Conservation (phyloP, 2,113 vertebrate genomes). For the Seriola aureovittata region DNA sequence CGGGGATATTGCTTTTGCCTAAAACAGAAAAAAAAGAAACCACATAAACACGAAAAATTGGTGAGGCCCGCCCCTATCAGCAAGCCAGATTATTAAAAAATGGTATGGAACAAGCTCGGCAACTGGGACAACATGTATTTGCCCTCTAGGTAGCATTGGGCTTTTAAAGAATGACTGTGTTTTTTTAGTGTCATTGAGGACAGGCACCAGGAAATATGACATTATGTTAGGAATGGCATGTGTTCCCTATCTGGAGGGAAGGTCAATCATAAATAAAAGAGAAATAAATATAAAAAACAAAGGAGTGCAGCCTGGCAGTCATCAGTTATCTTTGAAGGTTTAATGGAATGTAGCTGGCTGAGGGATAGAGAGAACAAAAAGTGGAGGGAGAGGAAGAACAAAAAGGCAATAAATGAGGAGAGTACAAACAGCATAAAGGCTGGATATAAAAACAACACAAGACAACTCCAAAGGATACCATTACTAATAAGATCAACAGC, state of each 20-base stretch:
- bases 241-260: slow-evolving; percentile 55
- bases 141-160: slow-evolving; percentile 68
- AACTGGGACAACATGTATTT: slow-evolving; percentile 72
- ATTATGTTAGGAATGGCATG: slow-evolving; percentile 69
- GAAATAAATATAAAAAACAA: slow-evolving; percentile 62
- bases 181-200: slow-evolving; percentile 66
- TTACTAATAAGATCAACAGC: slow-evolving; percentile 53
- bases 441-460: slow-evolving; percentile 29
- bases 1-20: slow-evolving; percentile 63
- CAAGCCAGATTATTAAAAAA: slow-evolving; percentile 81
- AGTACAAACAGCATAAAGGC: slow-evolving; percentile 36
- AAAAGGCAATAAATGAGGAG: slow-evolving; percentile 36
- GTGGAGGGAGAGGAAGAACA: slow-evolving; percentile 4
- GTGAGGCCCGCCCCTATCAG: slow-evolving; percentile 45
- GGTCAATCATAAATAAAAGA: slow-evolving; percentile 75
- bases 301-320: slow-evolving; percentile 59
- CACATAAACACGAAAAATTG: background rate
- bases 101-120: slow-evolving; percentile 47
- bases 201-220: slow-evolving; percentile 68
- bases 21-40: slow-evolving; percentile 45
- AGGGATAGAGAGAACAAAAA: slow-evolving; percentile 10
- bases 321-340: slow-evolving; percentile 81
- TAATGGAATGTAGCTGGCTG: slow-evolving; percentile 76
- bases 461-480: slow-evolving; percentile 38
- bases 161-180: slow-evolving; percentile 75